phyloP scores from a whole-genome alignment of 2,888 invertebrate genomes.

The Lasioglossum lativentre region DNA sequence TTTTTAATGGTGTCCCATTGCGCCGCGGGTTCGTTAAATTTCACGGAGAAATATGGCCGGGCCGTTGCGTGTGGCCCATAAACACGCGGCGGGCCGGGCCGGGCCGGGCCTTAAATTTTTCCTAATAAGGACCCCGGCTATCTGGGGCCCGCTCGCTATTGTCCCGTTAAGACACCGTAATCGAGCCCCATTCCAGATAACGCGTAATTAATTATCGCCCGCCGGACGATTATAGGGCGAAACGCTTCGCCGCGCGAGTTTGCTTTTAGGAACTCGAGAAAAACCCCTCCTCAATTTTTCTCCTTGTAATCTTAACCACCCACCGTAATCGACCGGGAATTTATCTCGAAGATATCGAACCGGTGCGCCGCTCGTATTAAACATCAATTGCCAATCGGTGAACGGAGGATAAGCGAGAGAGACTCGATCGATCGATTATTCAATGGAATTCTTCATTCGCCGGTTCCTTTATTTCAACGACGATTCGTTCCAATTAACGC shows the following conservation, averaged over 20 bases:
- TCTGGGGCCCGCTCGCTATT: conserved; percentile 47
- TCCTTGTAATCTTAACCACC: neutral
- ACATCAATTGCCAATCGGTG: neutral
- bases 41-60: conserved; percentile 68
- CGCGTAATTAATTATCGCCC: conserved; percentile 52
- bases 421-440: neutral
- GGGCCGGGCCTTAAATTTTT: conserved; percentile 55
- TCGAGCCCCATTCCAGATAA: conserved; percentile 46
- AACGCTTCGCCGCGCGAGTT: conserved; percentile 11
- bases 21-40: conserved; percentile 73
- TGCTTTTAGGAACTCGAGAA: conserved; percentile 20
- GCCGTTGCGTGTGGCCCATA: conserved; percentile 47
- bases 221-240: conserved; percentile 30
- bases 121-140: conserved; percentile 55
- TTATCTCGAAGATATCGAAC: neutral
- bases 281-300: neutral
- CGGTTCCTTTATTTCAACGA: neutral
- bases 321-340: neutral
- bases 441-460: neutral
- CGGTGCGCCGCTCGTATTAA: neutral
- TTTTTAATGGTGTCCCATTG: conserved; percentile 78
- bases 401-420: neutral
- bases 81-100: conserved; percentile 31
- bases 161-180: conserved; percentile 51
- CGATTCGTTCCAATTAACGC: conserved; percentile 43